Conservation (phyloP, 2,797 vertebrate genomes). For the Trichosurus vulpecula region DNA sequence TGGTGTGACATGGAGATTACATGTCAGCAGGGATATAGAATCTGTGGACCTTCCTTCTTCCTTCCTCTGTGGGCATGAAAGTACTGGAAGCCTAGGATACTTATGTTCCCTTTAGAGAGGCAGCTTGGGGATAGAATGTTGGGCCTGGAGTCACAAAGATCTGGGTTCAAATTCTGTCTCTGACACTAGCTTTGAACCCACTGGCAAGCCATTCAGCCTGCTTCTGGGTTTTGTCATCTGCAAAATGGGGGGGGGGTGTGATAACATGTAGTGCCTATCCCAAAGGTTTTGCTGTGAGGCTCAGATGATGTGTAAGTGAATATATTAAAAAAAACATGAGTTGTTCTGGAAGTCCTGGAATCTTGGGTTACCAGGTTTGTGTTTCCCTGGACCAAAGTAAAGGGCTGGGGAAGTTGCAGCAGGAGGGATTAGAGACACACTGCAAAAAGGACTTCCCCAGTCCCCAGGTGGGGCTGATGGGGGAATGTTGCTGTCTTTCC, state of each 20-base stretch:
- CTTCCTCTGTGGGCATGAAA: neutral
- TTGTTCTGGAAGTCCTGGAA: neutral
- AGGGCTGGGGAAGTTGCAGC: neutral
- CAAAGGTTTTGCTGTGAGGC: neutral
- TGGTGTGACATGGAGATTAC: neutral
- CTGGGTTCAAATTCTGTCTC: neutral
- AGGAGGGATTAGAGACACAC: neutral
- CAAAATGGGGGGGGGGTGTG: neutral
- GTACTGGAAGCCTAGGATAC: neutral
- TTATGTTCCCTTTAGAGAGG: neutral
- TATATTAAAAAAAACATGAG: neutral
- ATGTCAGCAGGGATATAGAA: neutral
- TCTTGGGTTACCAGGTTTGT: neutral
- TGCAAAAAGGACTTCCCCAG: neutral
- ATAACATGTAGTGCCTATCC: neutral
- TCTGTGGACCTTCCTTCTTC: neutral
- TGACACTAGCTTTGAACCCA: neutral
- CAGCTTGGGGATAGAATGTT: neutral
- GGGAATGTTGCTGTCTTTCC: constrained; percentile 49
- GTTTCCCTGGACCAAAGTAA: neutral
- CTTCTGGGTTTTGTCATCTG: neutral
- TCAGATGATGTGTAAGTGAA: neutral
- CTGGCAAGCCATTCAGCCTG: neutral
- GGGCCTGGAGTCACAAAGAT: neutral
- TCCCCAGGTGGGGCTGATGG: constrained; percentile 40